Evolutionary conservation across 2,888 invertebrate species (phyloP), one percentile per base, ranked within the genome.

Genomic region (Chymomyza fuscimana): DNA sequence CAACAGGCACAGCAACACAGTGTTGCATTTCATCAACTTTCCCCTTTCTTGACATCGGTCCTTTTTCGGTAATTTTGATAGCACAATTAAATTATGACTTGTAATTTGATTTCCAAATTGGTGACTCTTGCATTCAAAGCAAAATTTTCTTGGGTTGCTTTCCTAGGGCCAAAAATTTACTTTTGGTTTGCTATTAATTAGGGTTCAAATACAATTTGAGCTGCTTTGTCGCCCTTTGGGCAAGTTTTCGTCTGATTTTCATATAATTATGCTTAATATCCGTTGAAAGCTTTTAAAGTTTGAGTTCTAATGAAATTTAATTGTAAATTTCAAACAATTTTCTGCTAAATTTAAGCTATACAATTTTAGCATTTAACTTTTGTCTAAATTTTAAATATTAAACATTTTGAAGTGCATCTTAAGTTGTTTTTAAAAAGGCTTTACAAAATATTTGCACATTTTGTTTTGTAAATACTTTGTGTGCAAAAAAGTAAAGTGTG

Each of bases 1-100:
- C 73, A 73, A 70, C 78, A 72, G 6, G 4, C 32, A 32, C 6
- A 40, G 40, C 40, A 40, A 40, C 40, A 10, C 40, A 10, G 3
- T 46, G 40, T 46, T 46, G 40, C 40, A 46, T 46, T 12, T 46
- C 40, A 46, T 12, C 40, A 12, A 72, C 76, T 59, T 69, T 72
- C 73, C 66, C 69, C 70, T 74, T 69, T 71, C 70, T 76, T 70
- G 79, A 75, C 79, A 76, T 75, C 77, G 74, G 75, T 76, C 78
- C 76, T 74, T 74, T 79, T 84, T 51, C 15, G 12, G 69, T 76
- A 80, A 76, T 83, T 84, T 86, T 82, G 84, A 82, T 79, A 84
- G 80, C 79, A 73, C 79, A 82, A 85, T 85, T 86, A 82, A 84
- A 86, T 85, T 85, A 85, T 80, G 80, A 73, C 69, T 72, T 63